A percentile compares a stretch with the other conserved stretches of the same genome.
Conservation (phyloP, 2,888 invertebrate species). For the Ethmia dodecea region DNA sequence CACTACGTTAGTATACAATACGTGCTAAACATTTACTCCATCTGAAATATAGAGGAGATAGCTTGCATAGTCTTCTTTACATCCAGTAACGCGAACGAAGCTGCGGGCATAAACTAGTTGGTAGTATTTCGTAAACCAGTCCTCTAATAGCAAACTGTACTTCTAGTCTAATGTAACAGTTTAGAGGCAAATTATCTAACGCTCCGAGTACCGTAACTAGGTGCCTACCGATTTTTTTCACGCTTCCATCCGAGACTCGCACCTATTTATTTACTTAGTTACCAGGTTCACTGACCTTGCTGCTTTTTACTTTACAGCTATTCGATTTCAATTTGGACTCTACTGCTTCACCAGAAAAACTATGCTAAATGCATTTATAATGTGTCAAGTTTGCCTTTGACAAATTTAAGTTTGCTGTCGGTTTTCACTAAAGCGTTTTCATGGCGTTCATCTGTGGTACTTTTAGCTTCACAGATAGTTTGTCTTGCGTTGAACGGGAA, state of each 20-base stretch:
- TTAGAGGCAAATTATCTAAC: conserved; percentile 32
- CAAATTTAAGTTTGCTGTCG: not conserved
- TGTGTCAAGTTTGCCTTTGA: not conserved
- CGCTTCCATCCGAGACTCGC: conserved; percentile 12
- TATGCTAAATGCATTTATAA: not conserved
- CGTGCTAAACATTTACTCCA: no score
- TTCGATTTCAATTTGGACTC: not conserved
- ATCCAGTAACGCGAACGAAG: no score
- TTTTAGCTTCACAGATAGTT: no score
- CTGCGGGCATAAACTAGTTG: no score
- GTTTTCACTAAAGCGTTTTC: no score
- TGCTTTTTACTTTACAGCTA: not conserved
- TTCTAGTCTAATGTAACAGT: conserved; percentile 25
- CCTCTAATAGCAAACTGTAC: no score
- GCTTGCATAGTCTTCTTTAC: no score
- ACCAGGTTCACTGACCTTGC: conserved; percentile 13
- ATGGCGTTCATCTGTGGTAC: no score
- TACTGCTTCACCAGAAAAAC: not conserved
- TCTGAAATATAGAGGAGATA: no score
- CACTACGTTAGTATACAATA: no score
- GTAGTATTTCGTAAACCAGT: no score
- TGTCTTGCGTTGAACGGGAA: not conserved
- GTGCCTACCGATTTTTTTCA: conserved; percentile 11
- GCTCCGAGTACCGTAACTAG: conserved; percentile 30
- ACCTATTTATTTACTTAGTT: conserved; percentile 15